A percentile compares a stretch with the other conserved stretches of the same genome.
These are phyloP conservation scores for Dromiciops gliroides DNA, from an alignment of 2,113 vertebrate genomes.

Conservation along the genomic window DNA sequence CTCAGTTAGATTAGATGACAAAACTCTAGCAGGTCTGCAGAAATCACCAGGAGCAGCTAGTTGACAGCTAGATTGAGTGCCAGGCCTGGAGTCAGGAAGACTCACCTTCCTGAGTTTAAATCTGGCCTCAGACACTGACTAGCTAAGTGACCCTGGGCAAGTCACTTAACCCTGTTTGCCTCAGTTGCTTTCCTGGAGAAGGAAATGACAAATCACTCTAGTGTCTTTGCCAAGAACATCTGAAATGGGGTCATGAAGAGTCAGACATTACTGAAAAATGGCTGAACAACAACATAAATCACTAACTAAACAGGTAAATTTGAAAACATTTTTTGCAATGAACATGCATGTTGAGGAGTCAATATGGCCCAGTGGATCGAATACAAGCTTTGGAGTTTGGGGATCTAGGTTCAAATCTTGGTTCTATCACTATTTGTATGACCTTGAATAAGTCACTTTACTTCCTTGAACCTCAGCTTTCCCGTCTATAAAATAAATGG, in stretches of 20 bases:
- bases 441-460: background rate
- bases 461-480: background rate
- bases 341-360: background rate
- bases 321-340: background rate
- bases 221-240: too few relatives aligned
- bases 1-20: background rate
- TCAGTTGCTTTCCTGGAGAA: too few relatives aligned
- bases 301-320: background rate
- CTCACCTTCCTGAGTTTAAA: too few relatives aligned
- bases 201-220: too few relatives aligned
- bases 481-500: background rate
- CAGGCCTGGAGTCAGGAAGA: too few relatives aligned
- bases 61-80: too few relatives aligned
- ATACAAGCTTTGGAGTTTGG: background rate
- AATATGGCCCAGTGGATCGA: background rate
- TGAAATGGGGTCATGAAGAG: too few relatives aligned
- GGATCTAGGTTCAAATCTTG: background rate
- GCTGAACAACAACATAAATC: background rate
- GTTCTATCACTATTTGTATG: background rate
- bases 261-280: too few relatives aligned
- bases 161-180: too few relatives aligned
- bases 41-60: background rate
- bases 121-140: too few relatives aligned
- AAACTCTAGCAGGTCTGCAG: background rate
- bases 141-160: too few relatives aligned